phyloP scores from a whole-genome alignment of 2,797 vertebrate species.

The Periophthalmus magnuspinnatus region DNA sequence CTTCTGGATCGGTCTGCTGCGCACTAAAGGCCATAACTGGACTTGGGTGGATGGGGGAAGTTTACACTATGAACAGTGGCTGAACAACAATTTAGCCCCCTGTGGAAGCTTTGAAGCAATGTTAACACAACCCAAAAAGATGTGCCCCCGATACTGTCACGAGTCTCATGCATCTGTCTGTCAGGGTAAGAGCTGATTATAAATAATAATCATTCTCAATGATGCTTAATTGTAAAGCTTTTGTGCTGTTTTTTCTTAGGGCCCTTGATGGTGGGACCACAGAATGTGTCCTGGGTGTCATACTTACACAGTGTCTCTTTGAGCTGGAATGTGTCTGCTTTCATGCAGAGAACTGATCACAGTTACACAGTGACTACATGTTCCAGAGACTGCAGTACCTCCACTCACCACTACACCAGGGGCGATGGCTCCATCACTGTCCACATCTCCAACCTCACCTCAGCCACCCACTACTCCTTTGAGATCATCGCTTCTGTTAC shows the following conservation, averaged over 20 bases:
- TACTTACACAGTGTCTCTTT: conserved; percentile 16
- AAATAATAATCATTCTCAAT: background rate
- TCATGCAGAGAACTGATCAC: conserved; percentile 45
- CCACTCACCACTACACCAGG: background rate
- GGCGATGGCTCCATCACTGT: conserved; percentile 21
- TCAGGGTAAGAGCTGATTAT: conserved; percentile 47
- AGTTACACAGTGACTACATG: conserved; percentile 44
- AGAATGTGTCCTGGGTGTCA: conserved; percentile 16
- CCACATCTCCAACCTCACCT: conserved; percentile 35
- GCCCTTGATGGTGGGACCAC: conserved; percentile 30
- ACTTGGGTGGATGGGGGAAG: conserved; percentile 43
- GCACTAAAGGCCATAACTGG: conserved; percentile 23
- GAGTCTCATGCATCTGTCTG: conserved; percentile 43
- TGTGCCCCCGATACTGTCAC: conserved; percentile 44
- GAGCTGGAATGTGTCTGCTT: conserved; percentile 42
- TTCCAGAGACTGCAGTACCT: conserved; percentile 9
- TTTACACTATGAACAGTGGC: conserved; percentile 44
- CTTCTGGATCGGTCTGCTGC: conserved; percentile 57
- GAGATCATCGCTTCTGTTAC: conserved; percentile 27
- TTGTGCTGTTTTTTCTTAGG: conserved; percentile 25
- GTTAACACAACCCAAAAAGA: conserved; percentile 28
- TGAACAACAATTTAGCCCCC: conserved; percentile 11
- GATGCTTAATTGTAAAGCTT: background rate
- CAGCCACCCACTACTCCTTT: conserved; percentile 28
- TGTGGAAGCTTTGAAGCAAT: conserved; percentile 55